Evolutionary conservation across 2,888 invertebrate genomes (phyloP).

Genomic region (Lasioglossum malachurum): DNA sequence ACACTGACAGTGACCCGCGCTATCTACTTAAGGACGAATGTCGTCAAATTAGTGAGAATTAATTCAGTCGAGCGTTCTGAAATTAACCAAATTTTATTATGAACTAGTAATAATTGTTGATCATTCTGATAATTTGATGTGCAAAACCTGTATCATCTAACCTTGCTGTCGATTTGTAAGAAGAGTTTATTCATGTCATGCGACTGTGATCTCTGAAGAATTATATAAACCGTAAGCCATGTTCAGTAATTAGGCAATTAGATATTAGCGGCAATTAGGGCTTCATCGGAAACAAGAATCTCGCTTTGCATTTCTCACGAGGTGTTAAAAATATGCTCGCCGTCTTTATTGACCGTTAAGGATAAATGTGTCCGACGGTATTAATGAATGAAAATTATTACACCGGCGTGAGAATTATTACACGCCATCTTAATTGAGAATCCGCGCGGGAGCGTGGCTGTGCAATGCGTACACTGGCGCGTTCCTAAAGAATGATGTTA

Average conservation of each 20-base stretch:
- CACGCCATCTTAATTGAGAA: constrained; percentile 31
- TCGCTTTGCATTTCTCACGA: background rate
- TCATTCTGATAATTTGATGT: background rate
- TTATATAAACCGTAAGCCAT: background rate
- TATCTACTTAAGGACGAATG: background rate
- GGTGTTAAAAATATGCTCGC: background rate
- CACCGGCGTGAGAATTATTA: constrained; percentile 20
- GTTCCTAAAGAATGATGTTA: constrained; percentile 1
- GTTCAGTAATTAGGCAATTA: background rate
- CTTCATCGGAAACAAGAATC: background rate
- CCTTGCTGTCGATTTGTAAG: background rate
- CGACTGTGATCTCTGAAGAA: background rate
- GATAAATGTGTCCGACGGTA: constrained; percentile 8
- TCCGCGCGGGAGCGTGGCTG: background rate
- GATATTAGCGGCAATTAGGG: background rate
- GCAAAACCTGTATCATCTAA: background rate
- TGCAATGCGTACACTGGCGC: background rate
- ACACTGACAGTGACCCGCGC: too few relatives aligned
- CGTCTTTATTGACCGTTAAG: background rate
- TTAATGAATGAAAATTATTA: background rate
- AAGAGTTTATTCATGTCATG: background rate
- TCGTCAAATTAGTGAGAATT: background rate
- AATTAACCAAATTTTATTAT: background rate
- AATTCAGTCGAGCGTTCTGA: background rate
- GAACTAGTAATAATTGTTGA: background rate